phyloP scores from a whole-genome alignment of 2,113 vertebrate genomes.

The Spheniscus mendiculus region DNA sequence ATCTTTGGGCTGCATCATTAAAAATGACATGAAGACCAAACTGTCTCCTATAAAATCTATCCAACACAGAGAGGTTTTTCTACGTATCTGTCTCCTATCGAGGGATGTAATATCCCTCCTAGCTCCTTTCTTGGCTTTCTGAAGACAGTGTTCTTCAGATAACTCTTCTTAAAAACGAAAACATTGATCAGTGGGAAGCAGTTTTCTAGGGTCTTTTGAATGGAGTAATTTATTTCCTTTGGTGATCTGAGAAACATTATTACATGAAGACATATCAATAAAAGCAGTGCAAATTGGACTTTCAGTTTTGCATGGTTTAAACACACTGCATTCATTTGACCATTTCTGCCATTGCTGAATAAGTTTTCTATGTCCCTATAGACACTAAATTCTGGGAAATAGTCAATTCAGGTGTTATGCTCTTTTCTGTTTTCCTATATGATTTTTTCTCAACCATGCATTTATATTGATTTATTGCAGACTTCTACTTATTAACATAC shows the following conservation, averaged over 20 bases:
- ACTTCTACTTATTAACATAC: neutral
- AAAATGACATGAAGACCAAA: neutral
- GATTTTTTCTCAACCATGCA: neutral
- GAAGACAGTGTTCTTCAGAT: neutral
- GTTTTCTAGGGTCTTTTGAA: neutral
- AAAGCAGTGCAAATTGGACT: neutral
- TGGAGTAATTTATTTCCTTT: neutral
- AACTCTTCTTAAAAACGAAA: neutral
- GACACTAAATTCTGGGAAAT: neutral
- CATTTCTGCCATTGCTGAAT: neutral
- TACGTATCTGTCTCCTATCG: rapidly evolving
- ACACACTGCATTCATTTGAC: neutral
- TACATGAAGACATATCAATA: neutral
- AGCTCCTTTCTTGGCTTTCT: neutral
- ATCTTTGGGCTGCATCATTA: neutral
- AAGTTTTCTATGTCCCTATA: neutral
- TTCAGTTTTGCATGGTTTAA: neutral
- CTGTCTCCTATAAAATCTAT: neutral
- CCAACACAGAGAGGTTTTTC: neutral
- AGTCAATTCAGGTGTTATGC: neutral
- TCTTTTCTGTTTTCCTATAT: neutral
- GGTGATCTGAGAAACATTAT: neutral
- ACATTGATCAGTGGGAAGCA: neutral
- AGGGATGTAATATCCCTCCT: no score
- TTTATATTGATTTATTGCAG: neutral